phyloP scores from a whole-genome alignment of 2,797 vertebrate species.

The Syngnathus rostellatus region DNA sequence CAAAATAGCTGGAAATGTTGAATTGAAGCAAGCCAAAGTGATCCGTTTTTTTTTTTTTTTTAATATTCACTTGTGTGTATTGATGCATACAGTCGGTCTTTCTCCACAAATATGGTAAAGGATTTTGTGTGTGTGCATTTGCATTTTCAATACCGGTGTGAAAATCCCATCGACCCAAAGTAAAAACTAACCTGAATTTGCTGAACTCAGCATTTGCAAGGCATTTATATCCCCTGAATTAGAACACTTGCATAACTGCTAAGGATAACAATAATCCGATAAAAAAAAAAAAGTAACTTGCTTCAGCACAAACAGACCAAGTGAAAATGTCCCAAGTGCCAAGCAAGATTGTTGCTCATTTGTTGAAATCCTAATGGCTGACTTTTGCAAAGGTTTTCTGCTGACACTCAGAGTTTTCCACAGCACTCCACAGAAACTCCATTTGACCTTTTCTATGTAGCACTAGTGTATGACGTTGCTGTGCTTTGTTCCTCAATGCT shows the following conservation, averaged over 20 bases:
- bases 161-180: not conserved
- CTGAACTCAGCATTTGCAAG: no score
- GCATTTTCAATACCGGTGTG: no score
- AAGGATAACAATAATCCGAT: not conserved
- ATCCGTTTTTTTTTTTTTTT: not conserved
- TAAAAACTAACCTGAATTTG: not conserved
- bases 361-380: constrained; percentile 40
- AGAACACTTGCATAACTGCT: not conserved
- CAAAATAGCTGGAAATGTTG: not conserved
- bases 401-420: constrained; percentile 29
- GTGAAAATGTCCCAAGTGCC: constrained; percentile 17
- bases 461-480: not conserved
- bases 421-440: constrained; percentile 12
- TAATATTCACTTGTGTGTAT: not conserved
- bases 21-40: not conserved
- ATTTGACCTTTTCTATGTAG: constrained; percentile 5
- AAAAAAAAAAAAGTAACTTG: constrained; percentile 2
- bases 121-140: no score
- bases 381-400: constrained; percentile 23
- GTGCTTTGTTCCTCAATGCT: constrained; percentile 16
- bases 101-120: not conserved
- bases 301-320: constrained; percentile 28
- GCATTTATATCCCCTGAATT: not conserved
- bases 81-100: not conserved
- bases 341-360: constrained; percentile 11